These are phyloP conservation scores for Drosophila chauvacae DNA, from an alignment of 1,140 invertebrate species.

Conservation along the genomic window DNA sequence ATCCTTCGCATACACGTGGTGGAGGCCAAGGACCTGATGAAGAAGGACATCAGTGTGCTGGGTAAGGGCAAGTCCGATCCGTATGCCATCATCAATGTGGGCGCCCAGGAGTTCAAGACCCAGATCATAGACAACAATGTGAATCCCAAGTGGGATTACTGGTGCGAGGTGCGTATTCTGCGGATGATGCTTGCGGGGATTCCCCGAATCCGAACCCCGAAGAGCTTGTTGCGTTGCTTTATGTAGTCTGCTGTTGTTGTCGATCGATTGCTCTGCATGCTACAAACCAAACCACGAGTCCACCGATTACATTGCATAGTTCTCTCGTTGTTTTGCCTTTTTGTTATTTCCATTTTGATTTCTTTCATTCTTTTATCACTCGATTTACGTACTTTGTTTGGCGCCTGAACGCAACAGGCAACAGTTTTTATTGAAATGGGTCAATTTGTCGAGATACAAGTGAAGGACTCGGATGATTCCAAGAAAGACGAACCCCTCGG, in stretches of 20 bases:
- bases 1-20: conserved; percentile 94
- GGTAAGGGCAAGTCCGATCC: conserved; percentile 98
- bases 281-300: conserved; percentile 40
- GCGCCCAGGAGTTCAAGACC: conserved; percentile 94
- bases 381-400: conserved; percentile 42
- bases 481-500: conserved; percentile 93
- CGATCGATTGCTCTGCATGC: conserved; percentile 73
- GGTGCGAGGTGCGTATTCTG: conserved; percentile 92
- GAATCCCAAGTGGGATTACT: conserved; percentile 97
- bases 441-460: conserved; percentile 90
- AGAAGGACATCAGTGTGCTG: conserved; percentile 94
- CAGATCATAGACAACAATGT: conserved; percentile 95
- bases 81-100: conserved; percentile 94
- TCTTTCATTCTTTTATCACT: conserved; percentile 61
- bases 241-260: conserved; percentile 66
- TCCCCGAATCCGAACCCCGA: background rate
- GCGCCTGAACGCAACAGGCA: conserved; percentile 56
- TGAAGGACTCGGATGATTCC: conserved; percentile 94
- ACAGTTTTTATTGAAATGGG: conserved; percentile 85
- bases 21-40: conserved; percentile 97
- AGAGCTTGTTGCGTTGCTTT: conserved; percentile 54
- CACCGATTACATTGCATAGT: conserved; percentile 43
- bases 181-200: background rate
- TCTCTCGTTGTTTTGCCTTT: conserved; percentile 49
- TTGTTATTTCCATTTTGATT: conserved; percentile 56